Percentiles rank a stretch among this genome's conserved stretches.
These are phyloP conservation scores for Drosophila anomalipes DNA, from an alignment of 2,888 invertebrate genomes.

Conservation along the genomic window DNA sequence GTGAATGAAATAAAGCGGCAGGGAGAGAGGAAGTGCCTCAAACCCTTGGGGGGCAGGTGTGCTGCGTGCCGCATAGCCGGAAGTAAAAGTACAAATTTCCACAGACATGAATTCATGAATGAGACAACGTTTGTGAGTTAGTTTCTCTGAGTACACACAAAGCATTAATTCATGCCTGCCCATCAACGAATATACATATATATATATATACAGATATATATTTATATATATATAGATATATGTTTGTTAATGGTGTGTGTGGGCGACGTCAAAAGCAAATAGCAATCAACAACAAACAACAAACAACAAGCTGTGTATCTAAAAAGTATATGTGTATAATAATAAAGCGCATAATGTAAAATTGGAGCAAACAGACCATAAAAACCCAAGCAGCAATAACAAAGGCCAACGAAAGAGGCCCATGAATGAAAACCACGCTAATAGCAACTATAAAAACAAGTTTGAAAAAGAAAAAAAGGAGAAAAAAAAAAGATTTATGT, in stretches of 20 bases:
- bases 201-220: background rate
- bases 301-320: slow-evolving; percentile 5
- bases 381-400: slow-evolving; percentile 46
- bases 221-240: background rate
- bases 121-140: background rate
- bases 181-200: slow-evolving; percentile 12
- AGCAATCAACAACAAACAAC: slow-evolving; percentile 14
- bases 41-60: slow-evolving; percentile 49
- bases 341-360: slow-evolving; percentile 60
- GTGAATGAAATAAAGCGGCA: slow-evolving; percentile 31
- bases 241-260: slow-evolving; percentile 6
- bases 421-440: slow-evolving; percentile 69
- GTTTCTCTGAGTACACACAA: background rate
- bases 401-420: slow-evolving; percentile 20
- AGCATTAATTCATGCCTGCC: slow-evolving; percentile 24
- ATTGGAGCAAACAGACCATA: slow-evolving; percentile 75
- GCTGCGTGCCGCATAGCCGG: slow-evolving; percentile 29
- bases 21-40: slow-evolving; percentile 34
- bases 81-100: slow-evolving; percentile 46
- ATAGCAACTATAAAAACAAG: slow-evolving; percentile 55
- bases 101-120: slow-evolving; percentile 41
- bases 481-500: slow-evolving; percentile 31
- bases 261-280: slow-evolving; percentile 31
- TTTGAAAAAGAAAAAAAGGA: background rate
- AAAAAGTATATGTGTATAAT: slow-evolving; percentile 25